phyloP scores from a whole-genome alignment of 2,113 vertebrate genomes.

The Dipodomys stephensi region DNA sequence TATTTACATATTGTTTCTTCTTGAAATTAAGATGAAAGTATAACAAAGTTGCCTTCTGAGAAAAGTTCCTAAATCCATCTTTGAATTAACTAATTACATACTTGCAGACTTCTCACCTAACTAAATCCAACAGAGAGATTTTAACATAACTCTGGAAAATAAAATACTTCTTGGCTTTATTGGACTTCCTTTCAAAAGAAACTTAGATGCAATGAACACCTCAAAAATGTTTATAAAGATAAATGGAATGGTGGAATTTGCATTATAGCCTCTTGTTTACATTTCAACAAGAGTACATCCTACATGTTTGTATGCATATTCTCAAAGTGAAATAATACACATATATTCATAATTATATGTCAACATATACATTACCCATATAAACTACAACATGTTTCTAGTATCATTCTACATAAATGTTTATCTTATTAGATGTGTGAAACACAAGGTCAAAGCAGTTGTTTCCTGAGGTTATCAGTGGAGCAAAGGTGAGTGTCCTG shows the following conservation, averaged over 20 bases:
- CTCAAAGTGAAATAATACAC: background rate
- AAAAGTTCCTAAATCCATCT: conserved; percentile 30
- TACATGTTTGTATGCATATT: background rate
- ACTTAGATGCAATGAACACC: conserved; percentile 14
- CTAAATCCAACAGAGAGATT: conserved; percentile 54
- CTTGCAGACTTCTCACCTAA: conserved; percentile 48
- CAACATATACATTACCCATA: too few relatives aligned
- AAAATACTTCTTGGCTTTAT: conserved; percentile 38
- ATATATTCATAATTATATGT: background rate
- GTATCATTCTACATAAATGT: background rate
- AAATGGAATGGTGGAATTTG: background rate
- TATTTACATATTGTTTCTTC: conserved; percentile 7
- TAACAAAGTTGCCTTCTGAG: conserved; percentile 57
- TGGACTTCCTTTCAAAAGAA: conserved; percentile 56
- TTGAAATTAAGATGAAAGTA: conserved; percentile 22
- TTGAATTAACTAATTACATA: conserved; percentile 55
- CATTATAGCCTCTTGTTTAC: background rate
- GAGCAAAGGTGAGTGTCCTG: background rate
- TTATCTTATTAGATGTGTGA: background rate
- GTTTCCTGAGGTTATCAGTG: too few relatives aligned
- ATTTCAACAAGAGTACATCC: background rate
- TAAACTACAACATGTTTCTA: too few relatives aligned
- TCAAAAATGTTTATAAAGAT: conserved; percentile 7
- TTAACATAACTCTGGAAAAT: conserved; percentile 46
- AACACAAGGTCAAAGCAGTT: background rate